Evolutionary conservation across 2,113 vertebrate species (phyloP), one percentile per base, ranked within the genome.

Genomic region (Xyrauchen texanus): DNA sequence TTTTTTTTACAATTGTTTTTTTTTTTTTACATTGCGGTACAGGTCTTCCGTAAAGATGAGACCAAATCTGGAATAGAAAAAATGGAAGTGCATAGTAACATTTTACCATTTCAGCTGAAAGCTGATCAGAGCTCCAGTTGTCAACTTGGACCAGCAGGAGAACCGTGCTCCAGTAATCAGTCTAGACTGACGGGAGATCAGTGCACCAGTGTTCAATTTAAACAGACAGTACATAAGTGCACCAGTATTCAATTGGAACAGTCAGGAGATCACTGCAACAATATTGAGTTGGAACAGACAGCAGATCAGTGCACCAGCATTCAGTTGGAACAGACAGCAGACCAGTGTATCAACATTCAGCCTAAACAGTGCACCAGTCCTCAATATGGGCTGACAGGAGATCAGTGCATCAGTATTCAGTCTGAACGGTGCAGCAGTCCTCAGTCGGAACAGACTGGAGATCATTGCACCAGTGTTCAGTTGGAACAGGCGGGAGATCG

Each of bases 11-110:
- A 52, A n/a, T 57, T 10, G 10, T n/a, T 57, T 57, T n/a, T 13
- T 5, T 13, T 4, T 15, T n/a, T n/a, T 6, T 58, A 13, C 55
- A 68, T 7, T 68, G 7, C 0, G 7, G 2, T 3, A 7, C 52
- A 63, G 13, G 0, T 63, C 65, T 76, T 65, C 13, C 61, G 65
- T 44, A 61, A 9, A 52, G 12, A 44, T 65, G 69, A 46, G 9
- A 7, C n/a, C 60, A 65, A 15, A 65, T 65, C 47, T 76, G 49
- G 21, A 34, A 34, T 34, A 34, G 21, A 76, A 6, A 45, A 45
- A 76, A 76, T 53, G 21, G 62, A 76, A 76, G 1, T 65, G 62
- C 49, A 65, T 44, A 34, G 61, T 52, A 42, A 52, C 9, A 51
- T 60, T 49, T 52, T 53, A 11, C 21, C 53, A 47, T 42, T 8